These are phyloP conservation scores for Paracanthobrama guichenoti DNA, from an alignment of 2,113 vertebrate species.

Conservation along the genomic window DNA sequence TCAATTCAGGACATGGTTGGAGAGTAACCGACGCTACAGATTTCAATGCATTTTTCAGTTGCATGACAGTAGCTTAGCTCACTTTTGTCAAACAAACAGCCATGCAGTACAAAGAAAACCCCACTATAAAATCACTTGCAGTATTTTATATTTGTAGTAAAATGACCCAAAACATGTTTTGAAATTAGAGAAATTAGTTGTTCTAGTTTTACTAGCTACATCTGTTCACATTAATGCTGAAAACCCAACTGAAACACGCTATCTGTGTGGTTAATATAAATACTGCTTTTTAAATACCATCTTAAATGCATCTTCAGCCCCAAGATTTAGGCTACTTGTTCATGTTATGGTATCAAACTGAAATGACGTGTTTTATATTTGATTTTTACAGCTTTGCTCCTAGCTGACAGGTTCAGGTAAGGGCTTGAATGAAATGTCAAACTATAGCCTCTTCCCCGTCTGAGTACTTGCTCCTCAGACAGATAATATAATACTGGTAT, in stretches of 20 bases:
- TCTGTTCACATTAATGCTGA: too few species aligned
- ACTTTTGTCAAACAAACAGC: too few species aligned
- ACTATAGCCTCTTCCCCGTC: constrained; percentile 20
- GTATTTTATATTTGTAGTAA: too few species aligned
- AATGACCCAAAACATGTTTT: too few species aligned
- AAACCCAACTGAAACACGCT: too few species aligned
- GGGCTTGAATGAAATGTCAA: constrained; percentile 35
- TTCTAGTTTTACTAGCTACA: too few species aligned
- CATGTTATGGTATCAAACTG: not conserved
- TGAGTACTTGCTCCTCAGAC: constrained; percentile 7
- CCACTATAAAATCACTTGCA: too few species aligned
- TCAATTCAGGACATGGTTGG: not conserved
- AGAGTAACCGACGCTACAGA: not conserved
- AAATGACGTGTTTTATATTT: constrained; percentile 21
- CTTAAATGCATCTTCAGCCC: not conserved
- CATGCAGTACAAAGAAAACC: too few species aligned
- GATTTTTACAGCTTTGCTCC: not conserved
- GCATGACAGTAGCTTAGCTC: not conserved
- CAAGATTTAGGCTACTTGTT: not conserved
- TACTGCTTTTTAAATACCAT: too few species aligned
- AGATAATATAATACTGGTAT: not conserved
- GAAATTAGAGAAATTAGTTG: too few species aligned
- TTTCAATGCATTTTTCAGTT: not conserved
- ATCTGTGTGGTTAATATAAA: too few species aligned
- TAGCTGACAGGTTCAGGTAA: constrained; percentile 2